phyloP scores from a whole-genome alignment of 2,797 vertebrate species.

The Emydoidea blandingii region DNA sequence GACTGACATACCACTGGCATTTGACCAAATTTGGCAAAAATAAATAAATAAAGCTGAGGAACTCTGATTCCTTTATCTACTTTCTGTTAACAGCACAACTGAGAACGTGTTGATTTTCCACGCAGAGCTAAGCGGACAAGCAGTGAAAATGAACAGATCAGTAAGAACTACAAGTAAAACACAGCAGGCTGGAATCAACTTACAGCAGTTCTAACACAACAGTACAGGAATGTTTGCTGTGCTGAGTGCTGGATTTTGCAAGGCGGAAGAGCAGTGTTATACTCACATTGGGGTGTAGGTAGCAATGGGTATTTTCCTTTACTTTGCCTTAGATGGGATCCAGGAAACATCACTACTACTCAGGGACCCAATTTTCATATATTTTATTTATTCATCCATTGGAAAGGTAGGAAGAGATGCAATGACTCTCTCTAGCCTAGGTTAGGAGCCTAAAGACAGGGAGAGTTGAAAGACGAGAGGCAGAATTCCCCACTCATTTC shows the following conservation, averaged over 20 bases:
- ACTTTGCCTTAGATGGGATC: not conserved
- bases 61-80: not conserved
- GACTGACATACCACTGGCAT: not conserved
- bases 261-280: not conserved
- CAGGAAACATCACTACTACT: not conserved
- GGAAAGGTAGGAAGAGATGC: not conserved
- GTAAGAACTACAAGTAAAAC: not conserved
- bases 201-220: not conserved
- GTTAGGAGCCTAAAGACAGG: not conserved
- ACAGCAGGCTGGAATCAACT: not conserved
- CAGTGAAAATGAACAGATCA: not conserved
- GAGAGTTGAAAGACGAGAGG: not conserved
- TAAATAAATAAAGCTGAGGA: not conserved
- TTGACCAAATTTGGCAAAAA: not conserved
- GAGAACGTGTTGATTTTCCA: not conserved
- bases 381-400: not conserved
- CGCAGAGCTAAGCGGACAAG: not conserved
- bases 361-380: not conserved
- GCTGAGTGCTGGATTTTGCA: not conserved
- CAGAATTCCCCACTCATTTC: not conserved
- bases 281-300: not conserved
- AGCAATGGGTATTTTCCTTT: slow-evolving; percentile 1
- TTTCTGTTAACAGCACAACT: not conserved
- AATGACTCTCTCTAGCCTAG: not conserved
- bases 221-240: not conserved